These are phyloP conservation scores for Conus ventricosus DNA, from an alignment of 1,140 invertebrate species.

Conservation along the genomic window DNA sequence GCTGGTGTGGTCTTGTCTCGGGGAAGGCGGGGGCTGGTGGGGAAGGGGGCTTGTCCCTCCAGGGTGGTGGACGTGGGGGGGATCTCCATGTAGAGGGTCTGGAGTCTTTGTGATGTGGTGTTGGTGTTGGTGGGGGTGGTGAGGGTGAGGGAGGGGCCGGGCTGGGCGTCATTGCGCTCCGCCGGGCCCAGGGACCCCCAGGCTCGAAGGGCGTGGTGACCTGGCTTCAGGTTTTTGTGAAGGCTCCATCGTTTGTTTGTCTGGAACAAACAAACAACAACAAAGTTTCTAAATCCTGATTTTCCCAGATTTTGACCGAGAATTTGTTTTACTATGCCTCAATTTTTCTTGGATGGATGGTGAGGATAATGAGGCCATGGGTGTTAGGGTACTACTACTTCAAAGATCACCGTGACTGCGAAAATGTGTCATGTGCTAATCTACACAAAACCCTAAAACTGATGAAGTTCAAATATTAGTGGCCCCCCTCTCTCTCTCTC, in stretches of 20 bases:
- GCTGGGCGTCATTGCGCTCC: background rate
- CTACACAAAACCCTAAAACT: no score
- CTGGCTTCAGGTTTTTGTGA: background rate
- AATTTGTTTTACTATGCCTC: no score
- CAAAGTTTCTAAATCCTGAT: no score
- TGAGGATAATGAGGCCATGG: no score
- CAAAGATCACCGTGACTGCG: no score
- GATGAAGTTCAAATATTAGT: no score
- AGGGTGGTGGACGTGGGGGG: constrained; percentile 18
- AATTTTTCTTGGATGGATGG: no score
- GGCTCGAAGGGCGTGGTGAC: background rate
- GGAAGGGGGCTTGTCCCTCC: constrained; percentile 24
- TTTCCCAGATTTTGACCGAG: no score
- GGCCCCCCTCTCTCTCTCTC: no score
- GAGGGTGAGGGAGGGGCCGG: background rate
- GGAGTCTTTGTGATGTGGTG: background rate
- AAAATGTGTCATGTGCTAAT: no score
- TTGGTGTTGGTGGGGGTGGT: background rate
- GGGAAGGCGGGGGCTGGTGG: constrained; percentile 12
- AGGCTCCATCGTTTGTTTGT: background rate
- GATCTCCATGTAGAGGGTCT: constrained; percentile 51
- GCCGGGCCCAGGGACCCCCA: background rate
- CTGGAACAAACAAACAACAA: constrained; percentile 10
- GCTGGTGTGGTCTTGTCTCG: constrained; percentile 37
- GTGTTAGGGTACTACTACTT: no score